Percentiles rank a stretch among this genome's conserved stretches.
These are phyloP conservation scores for Caretta caretta DNA, from an alignment of 2,113 vertebrate species.

Conservation along the genomic window DNA sequence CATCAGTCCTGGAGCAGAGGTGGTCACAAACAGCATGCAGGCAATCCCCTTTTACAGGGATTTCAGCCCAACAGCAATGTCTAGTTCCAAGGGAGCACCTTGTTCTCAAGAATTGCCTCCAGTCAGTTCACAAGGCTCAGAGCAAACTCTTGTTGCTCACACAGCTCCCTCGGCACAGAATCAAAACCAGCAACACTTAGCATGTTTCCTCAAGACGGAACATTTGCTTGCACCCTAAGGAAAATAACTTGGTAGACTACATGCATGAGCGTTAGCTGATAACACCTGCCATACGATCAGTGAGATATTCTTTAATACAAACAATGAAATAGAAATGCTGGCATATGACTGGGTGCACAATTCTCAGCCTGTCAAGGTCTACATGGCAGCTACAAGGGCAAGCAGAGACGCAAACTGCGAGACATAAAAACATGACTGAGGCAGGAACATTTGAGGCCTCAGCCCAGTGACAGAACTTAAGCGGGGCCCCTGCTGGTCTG, in stretches of 20 bases:
- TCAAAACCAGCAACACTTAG: neutral
- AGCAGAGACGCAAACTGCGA: neutral
- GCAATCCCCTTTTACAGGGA: neutral
- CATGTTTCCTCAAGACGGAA: neutral
- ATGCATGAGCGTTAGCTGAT: rapidly evolving
- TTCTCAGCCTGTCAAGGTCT: neutral
- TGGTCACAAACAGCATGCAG: neutral
- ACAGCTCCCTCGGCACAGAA: neutral
- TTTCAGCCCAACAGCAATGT: neutral
- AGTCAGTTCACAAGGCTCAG: neutral
- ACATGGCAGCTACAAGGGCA: neutral
- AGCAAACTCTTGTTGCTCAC: neutral
- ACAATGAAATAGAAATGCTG: neutral
- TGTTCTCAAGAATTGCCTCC: neutral
- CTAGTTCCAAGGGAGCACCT: neutral
- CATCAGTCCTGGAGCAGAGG: neutral
- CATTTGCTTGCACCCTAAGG: neutral
- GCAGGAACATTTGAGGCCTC: no score
- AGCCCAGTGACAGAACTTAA: neutral
- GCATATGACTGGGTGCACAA: neutral
- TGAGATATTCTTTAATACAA: neutral
- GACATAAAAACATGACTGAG: neutral
- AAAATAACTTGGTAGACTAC: neutral
- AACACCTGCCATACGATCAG: neutral
- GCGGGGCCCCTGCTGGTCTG: neutral